Conservation (phyloP, 64 coral and sea anemone genomes). For the Orbicella faveolata region DNA sequence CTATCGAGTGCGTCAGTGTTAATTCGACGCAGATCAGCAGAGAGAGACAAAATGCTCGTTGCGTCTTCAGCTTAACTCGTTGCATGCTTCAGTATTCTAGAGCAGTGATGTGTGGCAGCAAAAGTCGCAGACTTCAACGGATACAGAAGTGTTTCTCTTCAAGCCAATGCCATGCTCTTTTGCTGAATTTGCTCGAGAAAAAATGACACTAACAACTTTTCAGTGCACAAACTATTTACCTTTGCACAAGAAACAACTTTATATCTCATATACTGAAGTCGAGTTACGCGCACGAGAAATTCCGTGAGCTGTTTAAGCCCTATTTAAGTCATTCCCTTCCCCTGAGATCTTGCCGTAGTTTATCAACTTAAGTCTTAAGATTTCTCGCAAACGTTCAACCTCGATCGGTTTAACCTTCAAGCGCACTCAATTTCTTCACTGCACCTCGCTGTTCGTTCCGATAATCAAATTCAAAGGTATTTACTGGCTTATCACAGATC, state of each 20-base stretch:
- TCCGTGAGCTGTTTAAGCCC: conserved; percentile 9
- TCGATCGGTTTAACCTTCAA: neutral
- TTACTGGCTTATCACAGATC: conserved; percentile 14
- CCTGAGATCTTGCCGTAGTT: neutral
- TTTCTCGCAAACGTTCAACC: neutral
- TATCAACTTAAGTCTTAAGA: neutral
- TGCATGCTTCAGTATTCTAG: conserved; percentile 25
- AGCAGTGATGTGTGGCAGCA: conserved; percentile 15
- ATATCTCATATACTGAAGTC: neutral
- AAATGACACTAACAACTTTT: neutral
- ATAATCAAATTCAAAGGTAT: conserved; percentile 35
- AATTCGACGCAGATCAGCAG: conserved; percentile 32
- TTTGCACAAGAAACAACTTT: neutral
- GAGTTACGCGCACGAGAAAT: neutral
- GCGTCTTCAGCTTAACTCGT: neutral
- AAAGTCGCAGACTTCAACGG: neutral
- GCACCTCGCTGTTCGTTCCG: neutral
- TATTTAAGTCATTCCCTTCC: neutral
- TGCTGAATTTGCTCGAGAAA: neutral
- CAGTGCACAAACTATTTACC: neutral
- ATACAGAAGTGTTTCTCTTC: neutral
- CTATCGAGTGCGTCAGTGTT: neutral
- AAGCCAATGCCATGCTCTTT: neutral
- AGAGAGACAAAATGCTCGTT: conserved; percentile 24
- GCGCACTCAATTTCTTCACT: neutral